Base-by-base conservation (phyloP, 2,888 invertebrate species). In the Microplitis deprimator region DNA sequence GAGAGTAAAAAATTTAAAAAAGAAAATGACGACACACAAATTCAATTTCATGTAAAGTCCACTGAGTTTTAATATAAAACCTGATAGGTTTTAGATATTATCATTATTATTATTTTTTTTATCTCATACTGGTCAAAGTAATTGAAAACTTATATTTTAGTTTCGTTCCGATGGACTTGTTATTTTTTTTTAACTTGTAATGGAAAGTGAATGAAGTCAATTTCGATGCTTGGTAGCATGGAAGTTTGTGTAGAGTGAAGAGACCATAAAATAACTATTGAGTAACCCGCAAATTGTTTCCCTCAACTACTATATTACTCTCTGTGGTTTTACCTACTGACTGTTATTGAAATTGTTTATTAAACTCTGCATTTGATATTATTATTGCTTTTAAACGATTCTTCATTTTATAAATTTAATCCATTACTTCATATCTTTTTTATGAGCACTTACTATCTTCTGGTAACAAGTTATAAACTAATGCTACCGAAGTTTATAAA, bases 251-350 rank as follows among this genome's bases (percentile, higher is more conserved):
- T 71, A 39, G 71, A 73, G 17, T 17, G 41, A 64, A 73, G 73
- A 20, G 64, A 64, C 64, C 73, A 73, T 64, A 64, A 73, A 73
- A 73, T 73, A 73, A 64, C 64, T 20, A 17, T 73, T 61, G 13
- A 50, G 50, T 8, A 50, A 13, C 50, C 50, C 50, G 13, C 20
- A 41, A 64, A 72, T 38, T 72, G 39, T 38, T 60, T 72, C n/a
- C 38, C 39, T 62, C 62, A 8, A 13, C 50, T 50, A 13, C 50
- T 50, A 13, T 50, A 50, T 50, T 50, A 50, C 50, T 50, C 50
- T 50, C 50, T 50, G 50, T 5, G 50, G 50, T 50, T 50, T 50
- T 50, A 50, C 8, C 4, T 4, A 50, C 50, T 5, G 50, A 2
- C 10, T 50, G 50, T 50, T 50, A 50, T 50, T 13, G 13, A 13